phyloP scores from a whole-genome alignment of 2,113 vertebrate species.

The Proteles cristata region DNA sequence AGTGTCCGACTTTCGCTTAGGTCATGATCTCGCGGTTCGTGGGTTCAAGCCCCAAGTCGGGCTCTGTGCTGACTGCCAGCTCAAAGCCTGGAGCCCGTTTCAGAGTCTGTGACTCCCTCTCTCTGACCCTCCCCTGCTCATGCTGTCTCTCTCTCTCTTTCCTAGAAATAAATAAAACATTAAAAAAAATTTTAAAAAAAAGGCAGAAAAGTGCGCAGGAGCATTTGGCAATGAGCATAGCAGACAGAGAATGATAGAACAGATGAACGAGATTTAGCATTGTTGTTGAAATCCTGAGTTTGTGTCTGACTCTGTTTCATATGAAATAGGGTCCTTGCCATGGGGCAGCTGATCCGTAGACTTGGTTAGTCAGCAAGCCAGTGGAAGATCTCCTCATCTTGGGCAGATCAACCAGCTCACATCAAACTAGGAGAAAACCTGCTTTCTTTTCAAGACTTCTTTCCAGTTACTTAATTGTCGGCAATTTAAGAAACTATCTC shows the following conservation, averaged over 20 bases:
- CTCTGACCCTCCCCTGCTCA: too few relatives aligned
- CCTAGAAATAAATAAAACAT: too few relatives aligned
- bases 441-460: neutral
- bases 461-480: neutral
- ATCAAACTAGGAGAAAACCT: neutral
- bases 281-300: slow-evolving; percentile 10
- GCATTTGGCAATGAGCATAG: neutral
- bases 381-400: neutral
- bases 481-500: neutral
- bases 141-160: too few relatives aligned
- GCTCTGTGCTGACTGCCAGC: too few relatives aligned
- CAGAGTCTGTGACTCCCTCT: too few relatives aligned
- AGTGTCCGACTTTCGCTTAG: too few relatives aligned
- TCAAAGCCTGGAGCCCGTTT: too few relatives aligned
- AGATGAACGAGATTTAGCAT: neutral
- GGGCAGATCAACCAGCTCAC: neutral
- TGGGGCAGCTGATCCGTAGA: neutral
- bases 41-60: too few relatives aligned
- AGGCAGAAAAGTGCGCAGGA: neutral
- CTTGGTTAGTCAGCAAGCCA: neutral
- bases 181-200: neutral
- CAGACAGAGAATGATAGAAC: neutral
- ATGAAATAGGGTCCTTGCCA: neutral
- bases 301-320: neutral
- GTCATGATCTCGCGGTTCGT: too few relatives aligned